These are phyloP conservation scores for Mormyrus lacerda DNA, from an alignment of 2,113 vertebrate genomes.

Conservation along the genomic window DNA sequence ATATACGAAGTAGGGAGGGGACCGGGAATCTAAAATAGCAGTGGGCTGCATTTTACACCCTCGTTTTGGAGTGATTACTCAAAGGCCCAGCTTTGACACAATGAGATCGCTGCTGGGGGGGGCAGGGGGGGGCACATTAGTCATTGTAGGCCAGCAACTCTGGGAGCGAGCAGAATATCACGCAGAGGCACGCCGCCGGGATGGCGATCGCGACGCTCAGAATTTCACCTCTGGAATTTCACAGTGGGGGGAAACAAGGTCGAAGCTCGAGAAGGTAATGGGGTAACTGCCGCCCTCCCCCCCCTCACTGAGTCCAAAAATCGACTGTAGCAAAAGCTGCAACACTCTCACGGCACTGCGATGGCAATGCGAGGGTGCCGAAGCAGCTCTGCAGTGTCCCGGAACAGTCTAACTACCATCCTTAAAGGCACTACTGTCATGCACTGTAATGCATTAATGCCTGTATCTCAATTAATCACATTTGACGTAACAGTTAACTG, in stretches of 20 bases:
- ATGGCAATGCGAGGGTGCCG: not conserved
- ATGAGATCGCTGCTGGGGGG: conserved; percentile 61
- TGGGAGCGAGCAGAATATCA: conserved; percentile 29
- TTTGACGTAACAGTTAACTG: not conserved
- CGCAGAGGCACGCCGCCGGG: not conserved
- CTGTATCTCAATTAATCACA: not conserved
- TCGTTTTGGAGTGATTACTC: conserved; percentile 66
- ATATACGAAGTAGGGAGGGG: not conserved
- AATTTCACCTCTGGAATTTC: conserved; percentile 13
- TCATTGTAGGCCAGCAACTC: conserved; percentile 59
- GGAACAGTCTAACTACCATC: not conserved
- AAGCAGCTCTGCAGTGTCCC: not conserved
- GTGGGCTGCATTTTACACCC: conserved; percentile 34
- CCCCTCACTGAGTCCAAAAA: not conserved
- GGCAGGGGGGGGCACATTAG: conserved; percentile 41
- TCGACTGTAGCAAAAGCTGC: not conserved
- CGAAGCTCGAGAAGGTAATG: not conserved
- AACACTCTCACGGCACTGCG: not conserved
- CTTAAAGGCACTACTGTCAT: not conserved
- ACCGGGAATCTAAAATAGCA: conserved; percentile 30
- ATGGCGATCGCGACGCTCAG: conserved; percentile 15
- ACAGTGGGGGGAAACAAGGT: not conserved
- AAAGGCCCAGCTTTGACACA: conserved; percentile 66
- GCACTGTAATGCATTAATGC: not conserved
- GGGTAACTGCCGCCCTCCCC: not conserved